Evolutionary conservation across 2,888 invertebrate genomes (phyloP), one percentile per base, ranked within the genome.

Genomic region (Drosophila yooni): DNA sequence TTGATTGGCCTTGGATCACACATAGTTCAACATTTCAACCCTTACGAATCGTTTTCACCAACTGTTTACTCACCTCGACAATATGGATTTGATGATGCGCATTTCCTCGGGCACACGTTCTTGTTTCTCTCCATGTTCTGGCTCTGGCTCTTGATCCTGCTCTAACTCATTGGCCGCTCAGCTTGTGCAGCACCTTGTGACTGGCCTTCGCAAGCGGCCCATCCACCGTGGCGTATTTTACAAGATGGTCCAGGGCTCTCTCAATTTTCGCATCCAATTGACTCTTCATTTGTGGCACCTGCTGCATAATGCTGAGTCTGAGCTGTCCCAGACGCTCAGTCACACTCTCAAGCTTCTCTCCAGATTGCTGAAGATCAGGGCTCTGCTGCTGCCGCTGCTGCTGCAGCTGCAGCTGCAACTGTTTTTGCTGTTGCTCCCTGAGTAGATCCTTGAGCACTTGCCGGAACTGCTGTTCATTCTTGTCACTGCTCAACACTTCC

Each of bases 241-340:
- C 69, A 1, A 93, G 56, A 56, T 91, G 89, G 4, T 83, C 79
- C 58, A 93, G 71, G 0, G 92, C 92, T 25, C 67, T 66, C 21
- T 89, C 88, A 18, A 93, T 91, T 70, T 92, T 93, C 3, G 73
- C 74, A 8, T 87, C 79, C 27, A 93, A 70, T 0, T 85, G 68
- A 3, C 48, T 59, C 48, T 92, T 91, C 89, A 92, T 92, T 11
- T 77, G 72, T 0, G 87, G 81, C 34, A 93, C 81, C 63, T 92
- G 90, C 11, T 87, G 69, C 10, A 89, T 31, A 38, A 93, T 91
- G 4, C 79, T 74, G 3, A 57, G 73, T 13, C 92, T 86, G 21
- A 93, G 70, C 7, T 75, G 60, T 0, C 84, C 83, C 68, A 93
- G 34, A 2, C 83, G 66, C 50, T 75, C 58, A 10, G 71, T 50